Conservation (phyloP, 2,113 vertebrate species). For the Tichodroma muraria region DNA sequence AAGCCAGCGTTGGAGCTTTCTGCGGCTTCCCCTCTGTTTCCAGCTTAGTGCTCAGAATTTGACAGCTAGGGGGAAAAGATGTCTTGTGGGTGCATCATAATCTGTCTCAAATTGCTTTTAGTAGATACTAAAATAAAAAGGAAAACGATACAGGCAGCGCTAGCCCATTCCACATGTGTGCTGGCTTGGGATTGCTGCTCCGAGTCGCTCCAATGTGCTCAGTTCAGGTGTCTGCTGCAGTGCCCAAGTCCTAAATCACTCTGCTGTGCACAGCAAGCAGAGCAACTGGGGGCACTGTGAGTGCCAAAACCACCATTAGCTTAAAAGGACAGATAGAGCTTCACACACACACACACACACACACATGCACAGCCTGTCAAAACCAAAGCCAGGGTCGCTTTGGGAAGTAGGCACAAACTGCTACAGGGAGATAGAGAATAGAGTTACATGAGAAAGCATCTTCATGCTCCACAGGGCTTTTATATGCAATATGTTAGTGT, state of each 20-base stretch:
- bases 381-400: background rate
- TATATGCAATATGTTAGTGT: background rate
- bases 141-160: background rate
- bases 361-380: background rate
- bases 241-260: constrained; percentile 29
- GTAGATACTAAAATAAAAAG: constrained; percentile 24
- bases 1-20: background rate
- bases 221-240: constrained; percentile 25
- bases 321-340: background rate
- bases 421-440: background rate
- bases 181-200: background rate
- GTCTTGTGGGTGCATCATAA: background rate
- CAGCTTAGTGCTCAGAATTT: background rate
- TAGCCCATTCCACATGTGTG: background rate
- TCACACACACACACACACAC: background rate
- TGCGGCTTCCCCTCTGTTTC: constrained; percentile 2
- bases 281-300: background rate
- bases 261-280: background rate
- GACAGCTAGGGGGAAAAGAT: background rate
- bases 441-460: background rate
- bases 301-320: background rate
- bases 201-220: rapidly evolving
- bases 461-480: background rate
- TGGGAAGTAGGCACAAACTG: background rate
- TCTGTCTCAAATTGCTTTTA: constrained; percentile 34